Evolutionary conservation across 2,113 vertebrate species (phyloP), one percentile per base, ranked within the genome.

Genomic region (Mastomys natalensis): DNA sequence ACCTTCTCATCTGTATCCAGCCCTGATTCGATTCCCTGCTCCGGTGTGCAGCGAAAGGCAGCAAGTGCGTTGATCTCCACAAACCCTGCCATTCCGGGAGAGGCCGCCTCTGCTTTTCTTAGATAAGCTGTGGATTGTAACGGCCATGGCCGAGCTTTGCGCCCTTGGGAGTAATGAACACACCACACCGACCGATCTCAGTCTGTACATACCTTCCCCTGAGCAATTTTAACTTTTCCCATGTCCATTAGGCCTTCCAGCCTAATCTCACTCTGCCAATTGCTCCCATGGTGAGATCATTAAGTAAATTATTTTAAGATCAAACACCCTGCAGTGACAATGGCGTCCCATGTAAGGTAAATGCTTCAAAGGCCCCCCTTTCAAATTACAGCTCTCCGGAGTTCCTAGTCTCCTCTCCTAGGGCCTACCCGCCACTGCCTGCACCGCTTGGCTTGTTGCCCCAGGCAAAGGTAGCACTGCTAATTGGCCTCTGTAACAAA

Each of bases 301-400:
- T 99, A 99, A 99, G 99, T 99, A 99, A 99, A 99, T 99, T 99
- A 99, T 99, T 99, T 99, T 99, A 99, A 99, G 99, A 99, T 99
- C 99, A 99, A 99, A 99, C 99, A 99, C 99, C 99, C 99, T 99
- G 99, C 99, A 98, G 99, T 99, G 99, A 99, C 99, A 99, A 99
- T 99, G 99, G 99, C 99, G 99, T 99, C 99, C 99, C 99, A 98
- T 99, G 99, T 99, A 99, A 99, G 99, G 99, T 99, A 99, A 99
- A 99, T 99, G 99, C 99, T 99, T 99, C 99, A 99, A 99, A 99
- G 99, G 98, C 98, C 98, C 98, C 98, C 98, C 99, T 99, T 99
- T 99, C 99, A 99, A 99, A 99, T 99, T 99, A 99, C 99, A 99
- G 99, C 99, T 99, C 99, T 98, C 98, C 98, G 98, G 93, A 99